Evolutionary conservation across 2,113 vertebrate genomes (phyloP), one percentile per base, ranked within the genome.

Genomic region (Istiophorus platypterus): DNA sequence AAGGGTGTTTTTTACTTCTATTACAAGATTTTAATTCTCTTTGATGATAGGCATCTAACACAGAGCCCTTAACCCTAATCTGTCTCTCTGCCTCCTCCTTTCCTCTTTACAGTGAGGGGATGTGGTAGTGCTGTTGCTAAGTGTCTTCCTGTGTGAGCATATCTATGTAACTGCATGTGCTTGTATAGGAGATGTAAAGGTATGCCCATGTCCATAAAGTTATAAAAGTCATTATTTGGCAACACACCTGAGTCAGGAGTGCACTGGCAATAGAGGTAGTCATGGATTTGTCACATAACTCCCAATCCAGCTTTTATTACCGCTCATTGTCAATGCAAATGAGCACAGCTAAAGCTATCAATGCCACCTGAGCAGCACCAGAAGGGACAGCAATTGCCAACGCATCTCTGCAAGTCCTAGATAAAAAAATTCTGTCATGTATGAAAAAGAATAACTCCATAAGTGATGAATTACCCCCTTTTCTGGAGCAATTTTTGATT

Each of bases 21-120:
- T 91, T 91, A 89, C 65, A 84, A 67, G 76, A 91, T 85, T 86
- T 86, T 76, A 91, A 91, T 89, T 91, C 80, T 84, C 85, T 93
- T 91, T 88, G 72, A 91, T 92, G 87, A 92, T 87, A 78, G 78
- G 78, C 81, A 89, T 88, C 82, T 71, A 91, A 87, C 79, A 85
- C 56, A 26, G 37, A 78, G 77, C 78, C 77, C 81, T 82, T 88
- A 86, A 76, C 83, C 78, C 58, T 57, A 78, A 74, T 88, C 70
- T 61, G 37, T 66, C 57, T 51, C 59, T 47, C 68, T 81, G 13
- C 27, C 62, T 63, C 65, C 70, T 79, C 41, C 22, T 66, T 41
- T 76, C 85, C 77, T 67, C 66, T 78, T 69, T 57, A 66, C 82
- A 24, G 27, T 74, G 27, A 39, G 54, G 18, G 41, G 13, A n/a